Evolutionary conservation across 2,797 vertebrate genomes (phyloP).

Genomic region (Odontamblyopus lacepedii): DNA sequence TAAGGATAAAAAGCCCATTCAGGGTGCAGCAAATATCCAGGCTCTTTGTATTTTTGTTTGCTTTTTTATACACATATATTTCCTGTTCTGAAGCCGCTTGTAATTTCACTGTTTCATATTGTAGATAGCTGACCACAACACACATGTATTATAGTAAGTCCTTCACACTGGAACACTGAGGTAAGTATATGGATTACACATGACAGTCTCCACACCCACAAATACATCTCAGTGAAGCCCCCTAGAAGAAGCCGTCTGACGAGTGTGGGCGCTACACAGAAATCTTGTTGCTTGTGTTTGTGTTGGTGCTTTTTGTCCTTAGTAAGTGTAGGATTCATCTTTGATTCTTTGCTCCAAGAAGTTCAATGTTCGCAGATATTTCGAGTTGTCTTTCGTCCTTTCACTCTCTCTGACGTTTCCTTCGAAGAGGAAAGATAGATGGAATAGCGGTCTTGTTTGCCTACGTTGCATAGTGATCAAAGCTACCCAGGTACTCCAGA

Average conservation of each 20-base stretch:
- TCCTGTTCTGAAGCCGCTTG: conserved; percentile 74
- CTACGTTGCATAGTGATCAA: conserved; percentile 99
- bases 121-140: conserved; percentile 83
- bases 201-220: conserved; percentile 66
- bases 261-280: conserved; percentile 63
- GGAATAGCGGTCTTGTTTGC: conserved; percentile 65
- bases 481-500: conserved; percentile 97
- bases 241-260: conserved; percentile 43
- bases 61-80: conserved; percentile 72
- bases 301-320: conserved; percentile 52
- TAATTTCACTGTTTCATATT: conserved; percentile 78
- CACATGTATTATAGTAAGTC: conserved; percentile 76
- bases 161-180: conserved; percentile 87
- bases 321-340: conserved; percentile 51
- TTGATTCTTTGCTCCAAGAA: conserved; percentile 58
- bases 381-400: conserved; percentile 29
- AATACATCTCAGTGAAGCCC: conserved; percentile 54
- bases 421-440: conserved; percentile 56
- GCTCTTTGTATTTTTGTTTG: conserved; percentile 70
- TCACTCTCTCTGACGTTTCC: conserved; percentile 46
- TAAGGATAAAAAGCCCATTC: conserved; percentile 80
- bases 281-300: conserved; percentile 59
- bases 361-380: conserved; percentile 41
- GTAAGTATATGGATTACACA: conserved; percentile 87
- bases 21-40: conserved; percentile 86